These are phyloP conservation scores for Rhyacichthys aspro DNA, from an alignment of 2,797 vertebrate genomes.

Conservation along the genomic window DNA sequence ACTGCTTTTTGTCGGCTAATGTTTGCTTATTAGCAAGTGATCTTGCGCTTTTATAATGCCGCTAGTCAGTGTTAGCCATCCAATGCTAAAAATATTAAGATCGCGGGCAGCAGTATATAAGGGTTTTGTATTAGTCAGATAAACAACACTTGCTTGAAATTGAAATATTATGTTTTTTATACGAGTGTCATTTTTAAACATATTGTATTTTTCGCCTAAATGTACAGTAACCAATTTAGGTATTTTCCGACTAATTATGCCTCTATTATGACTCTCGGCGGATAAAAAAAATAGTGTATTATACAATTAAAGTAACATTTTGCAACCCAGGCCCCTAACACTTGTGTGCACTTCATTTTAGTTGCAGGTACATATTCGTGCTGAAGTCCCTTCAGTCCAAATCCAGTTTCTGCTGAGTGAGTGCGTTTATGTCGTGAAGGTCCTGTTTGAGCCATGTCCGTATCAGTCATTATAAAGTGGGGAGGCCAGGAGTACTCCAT, in stretches of 20 bases:
- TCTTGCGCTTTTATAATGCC: slow-evolving; percentile 45
- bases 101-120: slow-evolving; percentile 17
- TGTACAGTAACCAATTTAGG: too few relatives aligned
- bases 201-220: slow-evolving; percentile 14
- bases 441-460: slow-evolving; percentile 84
- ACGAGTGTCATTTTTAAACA: too few relatives aligned
- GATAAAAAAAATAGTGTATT: too few relatives aligned
- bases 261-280: too few relatives aligned
- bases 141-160: not conserved
- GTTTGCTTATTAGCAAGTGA: slow-evolving; percentile 19
- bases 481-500: slow-evolving; percentile 97
- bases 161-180: not conserved
- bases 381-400: slow-evolving; percentile 13
- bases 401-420: slow-evolving; percentile 29
- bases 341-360: slow-evolving; percentile 23
- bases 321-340: too few relatives aligned
- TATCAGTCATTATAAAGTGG: slow-evolving; percentile 99
- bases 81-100: slow-evolving; percentile 72
- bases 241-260: too few relatives aligned
- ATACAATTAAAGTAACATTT: too few relatives aligned
- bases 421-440: slow-evolving; percentile 34
- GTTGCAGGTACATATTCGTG: slow-evolving; percentile 24
- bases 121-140: slow-evolving; percentile 20
- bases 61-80: slow-evolving; percentile 63
- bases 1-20: slow-evolving; percentile 13